These are phyloP conservation scores for Goniozus legneri DNA, from an alignment of 1,140 invertebrate species.

Conservation along the genomic window DNA sequence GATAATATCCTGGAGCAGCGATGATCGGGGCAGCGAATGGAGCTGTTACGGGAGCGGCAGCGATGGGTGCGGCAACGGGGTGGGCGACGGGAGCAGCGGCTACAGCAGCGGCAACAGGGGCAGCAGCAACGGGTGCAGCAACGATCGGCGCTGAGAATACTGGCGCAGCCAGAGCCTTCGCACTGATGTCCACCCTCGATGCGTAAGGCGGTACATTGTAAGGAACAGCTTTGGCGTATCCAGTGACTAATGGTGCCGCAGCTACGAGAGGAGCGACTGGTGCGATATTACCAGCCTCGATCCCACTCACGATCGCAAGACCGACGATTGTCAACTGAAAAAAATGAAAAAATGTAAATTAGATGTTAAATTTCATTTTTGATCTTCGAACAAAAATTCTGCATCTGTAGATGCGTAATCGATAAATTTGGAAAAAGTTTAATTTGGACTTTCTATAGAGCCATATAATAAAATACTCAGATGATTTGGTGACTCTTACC, in stretches of 20 bases:
- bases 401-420: too few relatives aligned
- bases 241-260: conserved; percentile 29
- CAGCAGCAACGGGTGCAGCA: conserved; percentile 24
- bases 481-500: too few relatives aligned
- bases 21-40: conserved; percentile 14
- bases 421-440: too few relatives aligned
- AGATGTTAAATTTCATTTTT: too few relatives aligned
- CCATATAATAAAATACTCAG: too few relatives aligned
- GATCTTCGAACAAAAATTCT: too few relatives aligned
- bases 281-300: conserved; percentile 13
- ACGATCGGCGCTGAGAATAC: conserved; percentile 18
- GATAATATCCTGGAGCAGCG: too few relatives aligned
- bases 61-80: conserved; percentile 12
- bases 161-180: conserved; percentile 40
- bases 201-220: conserved; percentile 58
- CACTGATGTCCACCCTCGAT: conserved; percentile 54
- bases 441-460: too few relatives aligned
- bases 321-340: conserved; percentile 25
- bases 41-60: conserved; percentile 3
- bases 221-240: conserved; percentile 42
- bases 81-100: conserved; percentile 1
- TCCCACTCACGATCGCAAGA: conserved; percentile 14
- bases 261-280: conserved; percentile 27
- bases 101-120: conserved; percentile 9
- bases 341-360: too few relatives aligned